A percentile compares a stretch with the other conserved stretches of the same genome.
These are phyloP conservation scores for Stichodactyla mertensii DNA, from an alignment of 64 coral and sea anemone species.

Conservation along the genomic window DNA sequence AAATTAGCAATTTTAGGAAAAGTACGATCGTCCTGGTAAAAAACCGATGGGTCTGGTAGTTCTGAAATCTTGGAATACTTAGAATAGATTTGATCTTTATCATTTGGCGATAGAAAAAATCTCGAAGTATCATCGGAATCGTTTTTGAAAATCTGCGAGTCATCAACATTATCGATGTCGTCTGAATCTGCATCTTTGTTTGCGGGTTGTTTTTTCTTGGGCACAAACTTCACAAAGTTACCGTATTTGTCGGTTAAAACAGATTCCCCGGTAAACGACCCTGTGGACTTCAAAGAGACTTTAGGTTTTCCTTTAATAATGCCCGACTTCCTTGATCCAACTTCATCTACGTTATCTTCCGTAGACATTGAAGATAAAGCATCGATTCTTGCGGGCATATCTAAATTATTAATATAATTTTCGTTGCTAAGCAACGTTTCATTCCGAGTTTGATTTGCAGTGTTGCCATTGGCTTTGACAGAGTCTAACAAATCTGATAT, in stretches of 20 bases:
- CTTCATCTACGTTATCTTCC: not conserved
- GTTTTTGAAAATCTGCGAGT: slow-evolving; percentile 2
- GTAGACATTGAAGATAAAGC: not conserved
- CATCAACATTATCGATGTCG: not conserved
- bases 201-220: not conserved
- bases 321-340: not conserved
- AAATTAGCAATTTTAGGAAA: not conserved
- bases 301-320: not conserved
- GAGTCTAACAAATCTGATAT: slow-evolving; percentile 1
- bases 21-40: not conserved
- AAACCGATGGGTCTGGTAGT: not conserved
- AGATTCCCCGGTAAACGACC: not conserved
- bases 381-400: not conserved
- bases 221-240: slow-evolving; percentile 9
- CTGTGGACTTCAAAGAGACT: not conserved
- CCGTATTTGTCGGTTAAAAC: slow-evolving; percentile 7
- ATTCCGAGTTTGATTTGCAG: not conserved
- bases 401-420: not conserved
- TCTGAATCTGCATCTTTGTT: not conserved
- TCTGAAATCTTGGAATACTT: slow-evolving; percentile 7
- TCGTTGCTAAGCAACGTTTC: not conserved
- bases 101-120: not conserved
- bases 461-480: not conserved
- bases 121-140: not conserved
- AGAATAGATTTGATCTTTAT: not conserved